Conservation (phyloP, 2,888 invertebrate genomes). For the Melieria picta region DNA sequence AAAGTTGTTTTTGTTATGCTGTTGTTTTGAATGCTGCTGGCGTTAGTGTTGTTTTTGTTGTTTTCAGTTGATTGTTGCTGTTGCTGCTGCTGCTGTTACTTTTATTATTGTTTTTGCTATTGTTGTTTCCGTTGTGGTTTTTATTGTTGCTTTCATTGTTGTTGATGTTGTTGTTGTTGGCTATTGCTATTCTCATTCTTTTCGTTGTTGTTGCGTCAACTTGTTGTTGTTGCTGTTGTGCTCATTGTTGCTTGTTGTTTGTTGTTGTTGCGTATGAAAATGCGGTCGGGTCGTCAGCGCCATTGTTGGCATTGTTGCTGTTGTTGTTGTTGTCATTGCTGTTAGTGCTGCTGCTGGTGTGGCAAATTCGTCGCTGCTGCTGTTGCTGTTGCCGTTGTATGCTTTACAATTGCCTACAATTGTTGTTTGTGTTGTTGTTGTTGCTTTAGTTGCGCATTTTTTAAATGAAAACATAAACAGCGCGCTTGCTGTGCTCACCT, state of each 20-base stretch:
- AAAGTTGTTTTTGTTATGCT: conserved; percentile 20
- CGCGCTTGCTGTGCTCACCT: background rate
- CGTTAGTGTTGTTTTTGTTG: background rate
- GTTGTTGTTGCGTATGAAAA: conserved; percentile 42
- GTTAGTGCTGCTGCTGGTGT: background rate
- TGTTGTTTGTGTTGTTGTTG: conserved; percentile 9
- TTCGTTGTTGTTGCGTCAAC: too few species aligned
- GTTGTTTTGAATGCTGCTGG: conserved; percentile 21
- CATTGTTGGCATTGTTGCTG: conserved; percentile 25
- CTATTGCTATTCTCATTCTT: too few species aligned
- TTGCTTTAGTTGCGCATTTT: background rate
- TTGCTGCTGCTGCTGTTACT: conserved; percentile 10
- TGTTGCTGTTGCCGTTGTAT: conserved; percentile 10
- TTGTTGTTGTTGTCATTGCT: conserved; percentile 21
- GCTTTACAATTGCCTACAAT: background rate
- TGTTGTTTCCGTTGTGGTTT: conserved; percentile 23
- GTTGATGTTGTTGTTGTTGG: too few species aligned
- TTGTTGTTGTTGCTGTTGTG: too few species aligned
- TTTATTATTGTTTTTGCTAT: conserved; percentile 35
- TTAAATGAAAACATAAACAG: conserved; percentile 36
- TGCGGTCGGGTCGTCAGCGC: conserved; percentile 41
- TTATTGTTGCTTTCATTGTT: background rate
- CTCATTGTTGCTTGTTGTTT: background rate
- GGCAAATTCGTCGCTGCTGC: background rate
- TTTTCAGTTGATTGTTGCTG: conserved; percentile 19